Evolutionary conservation across 2,888 invertebrate genomes (phyloP).

Genomic region (Erebia aethiops): DNA sequence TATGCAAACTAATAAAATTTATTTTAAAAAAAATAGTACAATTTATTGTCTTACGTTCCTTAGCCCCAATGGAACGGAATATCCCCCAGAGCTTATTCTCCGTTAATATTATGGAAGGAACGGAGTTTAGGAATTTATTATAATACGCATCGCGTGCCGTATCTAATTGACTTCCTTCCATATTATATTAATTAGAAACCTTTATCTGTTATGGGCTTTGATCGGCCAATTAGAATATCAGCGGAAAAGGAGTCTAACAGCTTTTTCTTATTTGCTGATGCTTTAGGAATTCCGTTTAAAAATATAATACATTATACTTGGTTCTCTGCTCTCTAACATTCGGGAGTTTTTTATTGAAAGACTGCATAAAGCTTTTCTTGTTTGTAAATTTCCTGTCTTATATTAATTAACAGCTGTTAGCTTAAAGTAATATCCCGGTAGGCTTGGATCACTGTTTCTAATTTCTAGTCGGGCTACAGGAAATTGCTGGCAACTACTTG

Average conservation of each 20-base stretch:
- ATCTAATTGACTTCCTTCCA: slow-evolving; percentile 75
- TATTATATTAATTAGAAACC: slow-evolving; percentile 55
- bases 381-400: slow-evolving; percentile 58
- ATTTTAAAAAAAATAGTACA: too few relatives aligned
- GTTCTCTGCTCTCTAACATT: too few relatives aligned
- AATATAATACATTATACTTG: background rate
- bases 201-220: slow-evolving; percentile 14
- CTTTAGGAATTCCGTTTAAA: background rate
- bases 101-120: slow-evolving; percentile 27
- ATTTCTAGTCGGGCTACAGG: slow-evolving; percentile 53
- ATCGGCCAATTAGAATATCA: slow-evolving; percentile 13
- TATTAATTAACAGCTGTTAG: slow-evolving; percentile 60
- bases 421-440: slow-evolving; percentile 65
- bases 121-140: slow-evolving; percentile 46
- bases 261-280: slow-evolving; percentile 8
- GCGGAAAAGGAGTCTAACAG: slow-evolving; percentile 47
- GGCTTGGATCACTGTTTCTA: slow-evolving; percentile 58
- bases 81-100: slow-evolving; percentile 20
- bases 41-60: too few relatives aligned
- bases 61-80: background rate
- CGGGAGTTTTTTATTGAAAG: background rate
- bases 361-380: slow-evolving; percentile 31
- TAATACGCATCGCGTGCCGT: slow-evolving; percentile 56
- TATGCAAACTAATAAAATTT: too few relatives aligned
- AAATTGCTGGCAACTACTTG: slow-evolving; percentile 46